Evolutionary conservation across 2,888 invertebrate species (phyloP).

Genomic region (Xiphydria camelus): DNA sequence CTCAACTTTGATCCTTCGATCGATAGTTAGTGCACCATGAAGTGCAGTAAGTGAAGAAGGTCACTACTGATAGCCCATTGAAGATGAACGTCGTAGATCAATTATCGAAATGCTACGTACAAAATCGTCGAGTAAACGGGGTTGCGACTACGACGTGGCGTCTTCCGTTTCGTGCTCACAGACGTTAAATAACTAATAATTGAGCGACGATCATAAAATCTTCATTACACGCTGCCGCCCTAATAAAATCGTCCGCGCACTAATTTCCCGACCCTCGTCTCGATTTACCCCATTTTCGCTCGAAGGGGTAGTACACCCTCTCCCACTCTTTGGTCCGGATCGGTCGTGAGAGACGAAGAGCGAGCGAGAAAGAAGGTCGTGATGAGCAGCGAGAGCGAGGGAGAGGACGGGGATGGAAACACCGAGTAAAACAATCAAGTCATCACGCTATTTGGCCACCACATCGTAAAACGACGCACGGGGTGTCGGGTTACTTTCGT

Average conservation of each 20-base stretch:
- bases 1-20: too few species aligned
- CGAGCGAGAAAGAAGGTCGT: conserved; percentile 1
- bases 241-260: conserved; percentile 49
- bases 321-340: conserved; percentile 7
- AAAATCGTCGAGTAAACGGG: too few species aligned
- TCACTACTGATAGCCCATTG: too few species aligned
- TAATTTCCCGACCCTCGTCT: conserved; percentile 44
- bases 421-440: conserved; percentile 42
- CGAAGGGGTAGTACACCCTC: conserved; percentile 25
- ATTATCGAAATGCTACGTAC: too few species aligned
- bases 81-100: too few species aligned
- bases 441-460: conserved; percentile 34
- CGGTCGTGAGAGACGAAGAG: conserved; percentile 13
- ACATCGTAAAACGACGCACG: conserved; percentile 22
- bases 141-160: too few species aligned
- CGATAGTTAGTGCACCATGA: too few species aligned
- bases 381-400: conserved; percentile 7
- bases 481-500: conserved; percentile 23
- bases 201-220: conserved; percentile 45
- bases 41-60: too few species aligned
- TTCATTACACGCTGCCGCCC: conserved; percentile 40
- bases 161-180: conserved; percentile 1
- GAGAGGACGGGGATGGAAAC: conserved; percentile 26
- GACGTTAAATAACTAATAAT: conserved; percentile 43
- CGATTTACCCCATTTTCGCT: conserved; percentile 45